Base-by-base conservation (phyloP, 2,888 invertebrate genomes). In the Tuberolachnus salignus region DNA sequence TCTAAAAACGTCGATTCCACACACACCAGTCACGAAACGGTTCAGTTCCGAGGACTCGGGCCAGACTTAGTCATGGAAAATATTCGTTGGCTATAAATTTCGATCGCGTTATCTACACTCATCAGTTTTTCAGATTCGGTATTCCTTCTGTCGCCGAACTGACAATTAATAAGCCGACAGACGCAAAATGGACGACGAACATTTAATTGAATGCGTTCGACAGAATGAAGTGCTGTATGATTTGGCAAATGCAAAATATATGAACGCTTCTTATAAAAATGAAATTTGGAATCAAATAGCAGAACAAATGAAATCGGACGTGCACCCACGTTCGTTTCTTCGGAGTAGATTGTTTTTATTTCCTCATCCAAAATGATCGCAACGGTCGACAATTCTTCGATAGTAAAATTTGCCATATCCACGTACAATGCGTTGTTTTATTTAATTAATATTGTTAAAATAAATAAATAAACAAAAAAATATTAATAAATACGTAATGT, bases 11-110 rank as follows among this genome's bases (percentile, higher is more conserved):
- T 69, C 53, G 2, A 69, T 69, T 53, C 53, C n/a, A 69, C 53
- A 69, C 69, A 69, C 14, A 59, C 46, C 44, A 71, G 71, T 71
- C 19, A 71, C 59, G 59, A 71, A n/a, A 71, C 57, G 46, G 44
- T 59, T 71, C 46, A 71, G 23, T n/a, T n/a, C n/a, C n/a, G n/a
- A n/a, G n/a, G 46, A 46, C 1, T 71, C 46, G n/a, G 59, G 57
- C 59, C 71, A 72, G 71, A 59, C 8, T 59, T 55, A 34, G 59
- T 72, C 46, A 72, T 59, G 9, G 16, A 72, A 72, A 72, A 59
- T 59, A 72, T 11, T 21, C 14, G 44, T 57, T 71, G n/a, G n/a
- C 59, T n/a, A n/a, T 72, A 72, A 72, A 59, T 59, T 46, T 59
- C 46, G 16, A 59, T 72, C n/a, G 26, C 71, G 49, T 72, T 9